Conservation (phyloP, 2,797 vertebrate species). For the Argya squamiceps region DNA sequence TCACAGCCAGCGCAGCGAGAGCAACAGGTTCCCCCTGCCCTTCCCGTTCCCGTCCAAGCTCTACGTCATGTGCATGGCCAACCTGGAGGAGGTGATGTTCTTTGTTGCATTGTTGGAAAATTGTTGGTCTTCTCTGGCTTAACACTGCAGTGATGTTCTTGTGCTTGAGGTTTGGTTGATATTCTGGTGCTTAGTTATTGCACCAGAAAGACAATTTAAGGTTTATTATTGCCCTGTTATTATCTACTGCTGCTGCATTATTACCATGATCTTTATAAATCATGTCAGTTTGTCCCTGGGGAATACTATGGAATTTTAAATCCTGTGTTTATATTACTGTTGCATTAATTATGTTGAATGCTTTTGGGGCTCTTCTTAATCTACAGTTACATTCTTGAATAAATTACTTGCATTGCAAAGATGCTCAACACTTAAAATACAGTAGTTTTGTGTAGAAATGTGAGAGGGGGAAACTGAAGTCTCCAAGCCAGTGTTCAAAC, state of each 20-base stretch:
- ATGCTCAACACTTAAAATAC: not conserved
- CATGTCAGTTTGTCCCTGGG: not conserved
- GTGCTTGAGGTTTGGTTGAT: not conserved
- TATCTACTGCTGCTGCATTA: not conserved
- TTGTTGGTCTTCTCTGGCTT: not conserved
- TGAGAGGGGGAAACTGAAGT: not conserved
- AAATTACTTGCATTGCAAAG: not conserved
- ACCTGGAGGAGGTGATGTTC: constrained; percentile 89
- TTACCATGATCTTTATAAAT: not conserved
- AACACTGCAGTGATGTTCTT: not conserved
- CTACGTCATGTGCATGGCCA: constrained; percentile 95
- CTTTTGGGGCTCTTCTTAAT: not conserved
- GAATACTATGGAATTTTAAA: not conserved
- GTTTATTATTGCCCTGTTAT: not conserved
- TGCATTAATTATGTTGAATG: not conserved
- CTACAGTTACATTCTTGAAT: not conserved
- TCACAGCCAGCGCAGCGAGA: constrained; percentile 86
- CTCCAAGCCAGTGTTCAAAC: not conserved
- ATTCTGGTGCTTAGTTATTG: not conserved
- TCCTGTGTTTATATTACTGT: not conserved
- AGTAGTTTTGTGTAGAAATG: not conserved
- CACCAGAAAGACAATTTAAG: not conserved
- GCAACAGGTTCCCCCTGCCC: constrained; percentile 93
- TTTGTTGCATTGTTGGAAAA: not conserved
- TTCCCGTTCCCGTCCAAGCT: constrained; percentile 95